Evolutionary conservation across 2,797 vertebrate species (phyloP), one percentile per base, ranked within the genome.

Genomic region (Bradypus variegatus): DNA sequence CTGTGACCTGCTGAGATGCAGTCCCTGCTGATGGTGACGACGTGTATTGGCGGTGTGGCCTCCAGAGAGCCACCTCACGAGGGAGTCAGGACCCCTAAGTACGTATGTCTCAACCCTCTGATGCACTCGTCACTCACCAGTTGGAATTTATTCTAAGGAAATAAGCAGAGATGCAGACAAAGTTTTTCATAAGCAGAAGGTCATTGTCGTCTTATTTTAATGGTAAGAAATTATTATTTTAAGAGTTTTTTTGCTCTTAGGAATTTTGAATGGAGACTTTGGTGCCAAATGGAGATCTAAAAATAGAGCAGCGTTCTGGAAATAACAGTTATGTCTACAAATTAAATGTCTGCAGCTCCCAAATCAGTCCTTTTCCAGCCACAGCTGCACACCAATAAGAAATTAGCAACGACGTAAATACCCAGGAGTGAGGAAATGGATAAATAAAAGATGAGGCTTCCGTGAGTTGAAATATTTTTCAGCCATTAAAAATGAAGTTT

Each of bases 241-340:
- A 70, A 93, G 94, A 73, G 86, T 19, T 60, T 92, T 89, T 87
- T 86, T 21, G 64, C 86, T 86, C 90, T 90, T 62, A 91, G 94
- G 96, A 96, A 95, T 96, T 96, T 96, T 96, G 95, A 96, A 96
- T 96, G 96, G 95, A 95, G 96, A 90, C 77, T 84, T 92, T 90
- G 85, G 88, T 95, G 95, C 94, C 95, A 95, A 95, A 85, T 67
- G 86, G 91, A 88, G 94, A 41, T 87, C 94, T 96, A 95, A 96
- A 96, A 96, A 94, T 96, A 96, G 95, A 96, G 70, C 80, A 70
- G 76, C 3, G 73, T 67, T 94, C 95, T 96, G 92, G 94, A 96
- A 96, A 95, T 96, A 95, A 92, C 90, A 89, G 91, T 95, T 55
- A 50, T 92, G 91, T 94, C 93, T 10, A 19, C 60, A 89, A 58